phyloP scores from a whole-genome alignment of 2,888 invertebrate species.

The Protodeltote pygarga region DNA sequence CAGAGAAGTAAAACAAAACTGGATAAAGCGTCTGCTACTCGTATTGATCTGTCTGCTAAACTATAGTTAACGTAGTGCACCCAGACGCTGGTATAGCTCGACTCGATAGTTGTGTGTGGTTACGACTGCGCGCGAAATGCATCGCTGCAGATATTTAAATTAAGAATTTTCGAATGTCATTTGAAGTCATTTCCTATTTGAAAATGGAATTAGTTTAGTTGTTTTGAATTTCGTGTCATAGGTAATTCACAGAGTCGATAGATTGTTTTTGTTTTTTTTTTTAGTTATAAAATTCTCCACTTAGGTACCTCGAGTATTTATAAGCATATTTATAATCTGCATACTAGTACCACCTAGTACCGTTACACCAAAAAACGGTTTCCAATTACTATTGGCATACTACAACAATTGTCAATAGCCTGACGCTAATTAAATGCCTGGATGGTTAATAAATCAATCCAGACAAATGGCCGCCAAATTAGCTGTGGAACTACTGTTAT shows the following conservation, averaged over 20 bases:
- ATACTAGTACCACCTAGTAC: no score
- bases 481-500: constrained; percentile 32
- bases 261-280: no score
- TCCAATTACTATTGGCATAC: no score
- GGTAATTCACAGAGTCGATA: no score
- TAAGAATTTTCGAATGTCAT: constrained; percentile 5
- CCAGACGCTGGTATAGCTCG: constrained; percentile 31
- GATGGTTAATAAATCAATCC: constrained; percentile 29
- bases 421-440: constrained; percentile 17
- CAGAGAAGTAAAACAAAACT: constrained; percentile 48
- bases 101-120: constrained; percentile 4
- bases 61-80: constrained; percentile 40
- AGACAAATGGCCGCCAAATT: constrained; percentile 38
- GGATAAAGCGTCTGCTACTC: constrained; percentile 41
- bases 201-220: neutral
- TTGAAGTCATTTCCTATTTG: constrained; percentile 4
- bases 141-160: constrained; percentile 19
- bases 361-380: no score
- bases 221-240: no score
- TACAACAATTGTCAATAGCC: no score
- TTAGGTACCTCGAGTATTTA: no score
- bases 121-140: constrained; percentile 13
- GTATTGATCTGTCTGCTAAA: constrained; percentile 50
- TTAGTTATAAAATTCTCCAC: no score
- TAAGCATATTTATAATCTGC: no score